Evolutionary conservation across 2,113 vertebrate genomes (phyloP), one percentile per base, ranked within the genome.

Genomic region (Ailurus styani): DNA sequence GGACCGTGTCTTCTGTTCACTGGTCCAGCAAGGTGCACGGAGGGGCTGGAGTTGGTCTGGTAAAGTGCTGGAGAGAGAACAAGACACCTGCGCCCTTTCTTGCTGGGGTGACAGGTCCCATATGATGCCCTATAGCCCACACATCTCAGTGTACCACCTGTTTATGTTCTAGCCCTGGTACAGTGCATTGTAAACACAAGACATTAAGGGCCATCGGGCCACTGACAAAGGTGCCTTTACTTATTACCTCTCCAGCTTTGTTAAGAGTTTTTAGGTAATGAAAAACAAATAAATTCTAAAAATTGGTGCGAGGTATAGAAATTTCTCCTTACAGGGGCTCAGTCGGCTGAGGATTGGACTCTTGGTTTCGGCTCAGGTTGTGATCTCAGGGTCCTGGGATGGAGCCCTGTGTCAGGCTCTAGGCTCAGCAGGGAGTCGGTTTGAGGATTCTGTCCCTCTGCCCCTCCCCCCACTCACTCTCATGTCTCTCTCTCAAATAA

Each of bases 21-120:
- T 40, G 42, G 21, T 4, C 14, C 55, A n/a, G 55, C 27, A 34
- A 50, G 57, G 77, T 2, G 6, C n/a, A 0, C 0, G 4, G 23
- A 37, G 27, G 85, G 50, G 42, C 52, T 25, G 4, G 10, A 23
- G 42, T 11, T 3, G 31, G 7, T 42, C 68, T 52, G 27, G 7
- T 52, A 13, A 23, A 29, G 9, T n/a, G 18, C 18, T 54, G 10
- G 15, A 6, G 15, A 4, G 34, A 62, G 81, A 45, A 54, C 5
- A 52, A 40, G n/a, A 23, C 12, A n/a, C n/a, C 11, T 0, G 3
- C 21, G 42, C 4, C 11, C 52, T 52, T 50, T 18, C 17, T 10
- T 40, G 70, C 18, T 34, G 60, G 6, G 13, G 27, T 42, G 18
- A 15, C 1, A 8, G 14, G 27, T 15, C 17, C 10, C 10, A 4